Percentiles rank a stretch among this genome's conserved stretches.
phyloP scores from a whole-genome alignment of 2,113 vertebrate genomes.

The Spea multiplicata region DNA sequence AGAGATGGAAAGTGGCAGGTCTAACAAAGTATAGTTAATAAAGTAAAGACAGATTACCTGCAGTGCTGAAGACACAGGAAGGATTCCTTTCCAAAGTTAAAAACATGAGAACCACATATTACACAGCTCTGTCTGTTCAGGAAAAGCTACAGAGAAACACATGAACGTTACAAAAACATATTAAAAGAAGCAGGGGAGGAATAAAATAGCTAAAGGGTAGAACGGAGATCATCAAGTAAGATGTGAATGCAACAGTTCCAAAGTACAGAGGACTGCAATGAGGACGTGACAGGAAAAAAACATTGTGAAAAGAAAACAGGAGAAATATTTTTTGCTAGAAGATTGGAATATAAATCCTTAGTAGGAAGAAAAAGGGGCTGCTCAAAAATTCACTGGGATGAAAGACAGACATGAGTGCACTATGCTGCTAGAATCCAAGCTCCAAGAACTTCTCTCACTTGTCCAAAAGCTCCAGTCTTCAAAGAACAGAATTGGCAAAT shows the following conservation, averaged over 20 bases:
- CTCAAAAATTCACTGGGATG: not conserved
- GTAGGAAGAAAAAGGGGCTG: not conserved
- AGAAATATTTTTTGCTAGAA: not conserved
- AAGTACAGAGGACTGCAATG: too few relatives aligned
- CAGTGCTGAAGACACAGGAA: conserved; percentile 28
- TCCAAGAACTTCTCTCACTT: conserved; percentile 18
- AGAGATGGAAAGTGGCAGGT: not conserved
- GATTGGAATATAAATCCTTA: not conserved
- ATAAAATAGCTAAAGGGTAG: not conserved
- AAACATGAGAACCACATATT: conserved; percentile 23
- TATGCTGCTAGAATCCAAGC: not conserved
- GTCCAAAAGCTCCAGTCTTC: conserved; percentile 36
- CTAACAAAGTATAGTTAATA: not conserved
- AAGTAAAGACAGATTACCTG: conserved; percentile 11
- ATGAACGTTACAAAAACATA: too few relatives aligned
- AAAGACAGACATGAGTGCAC: not conserved
- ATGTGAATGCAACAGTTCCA: too few relatives aligned
- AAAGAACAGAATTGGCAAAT: conserved; percentile 29
- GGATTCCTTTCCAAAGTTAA: conserved; percentile 21
- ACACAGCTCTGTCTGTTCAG: conserved; percentile 41
- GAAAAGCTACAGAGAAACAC: conserved; percentile 7
- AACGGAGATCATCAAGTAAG: too few relatives aligned
- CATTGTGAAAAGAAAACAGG: too few relatives aligned
- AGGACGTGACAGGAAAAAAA: too few relatives aligned
- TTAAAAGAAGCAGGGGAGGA: not conserved